Evolutionary conservation across 2,888 invertebrate species (phyloP), one percentile per base, ranked within the genome.

Genomic region (Belgica antarctica): DNA sequence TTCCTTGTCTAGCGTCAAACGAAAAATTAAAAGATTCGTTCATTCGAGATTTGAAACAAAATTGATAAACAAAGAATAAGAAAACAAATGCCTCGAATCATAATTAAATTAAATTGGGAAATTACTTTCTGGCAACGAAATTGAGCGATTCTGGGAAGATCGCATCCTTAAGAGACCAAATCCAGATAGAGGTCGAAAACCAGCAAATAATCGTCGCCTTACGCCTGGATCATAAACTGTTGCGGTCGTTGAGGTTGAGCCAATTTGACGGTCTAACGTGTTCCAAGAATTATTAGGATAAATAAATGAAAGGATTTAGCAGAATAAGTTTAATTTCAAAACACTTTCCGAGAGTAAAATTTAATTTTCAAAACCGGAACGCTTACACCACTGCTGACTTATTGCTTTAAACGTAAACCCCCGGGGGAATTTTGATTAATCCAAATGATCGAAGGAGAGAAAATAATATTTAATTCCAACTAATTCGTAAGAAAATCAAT

Each of bases 71-170:
- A 72, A 74, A 73, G 74, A 73, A 74, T 69, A 71, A 71, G 73
- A 73, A 73, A 27, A 27, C 24, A 46, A 12, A 66, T 31, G n/a
- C n/a, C n/a, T n/a, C n/a, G n/a, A n/a, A n/a, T n/a, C n/a, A n/a
- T n/a, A n/a, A n/a, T 62, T n/a, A 62, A 63, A 72, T 72, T 72
- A n/a, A 41, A 41, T 41, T 73, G 75, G 73, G 76, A 78, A 79
- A 76, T 78, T 90, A 90, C 90, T 90, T 89, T 90, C 90, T 80
- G 90, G 90, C 82, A 90, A 86, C 80, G 90, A 90, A 85, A 89
- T 89, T 83, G 90, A 90, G 80, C 89, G 88, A 83, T 88, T 87
- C 81, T 88, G 87, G 76, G 88, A 86, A 76, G 88, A 87, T 78
- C 86, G 85, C 78, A 85, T 85, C 77, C 87, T 86, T 77, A 87